These are phyloP conservation scores for Drosophila erecta DNA, from an alignment of 1,140 invertebrate species.

Conservation along the genomic window DNA sequence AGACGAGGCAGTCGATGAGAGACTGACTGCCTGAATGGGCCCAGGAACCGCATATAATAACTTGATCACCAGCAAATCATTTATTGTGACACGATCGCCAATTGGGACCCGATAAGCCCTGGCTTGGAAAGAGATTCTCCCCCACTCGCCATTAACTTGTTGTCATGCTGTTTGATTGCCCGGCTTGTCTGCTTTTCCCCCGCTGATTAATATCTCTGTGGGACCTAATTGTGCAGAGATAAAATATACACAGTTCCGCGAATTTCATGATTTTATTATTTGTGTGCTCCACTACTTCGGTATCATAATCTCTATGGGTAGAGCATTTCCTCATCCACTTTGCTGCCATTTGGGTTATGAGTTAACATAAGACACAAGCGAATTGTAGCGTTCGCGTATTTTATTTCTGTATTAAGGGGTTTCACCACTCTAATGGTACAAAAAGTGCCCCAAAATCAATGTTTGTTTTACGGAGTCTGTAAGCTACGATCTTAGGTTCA, in stretches of 20 bases:
- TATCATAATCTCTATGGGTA: conserved; percentile 14
- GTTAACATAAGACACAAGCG: conserved; percentile 7
- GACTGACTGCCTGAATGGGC: conserved; percentile 11
- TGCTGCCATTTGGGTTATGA: conserved; percentile 7
- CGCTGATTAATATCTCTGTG: background rate
- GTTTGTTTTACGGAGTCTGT: no score
- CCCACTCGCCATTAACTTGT: conserved; percentile 36
- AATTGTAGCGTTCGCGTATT: background rate
- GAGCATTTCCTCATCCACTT: conserved; percentile 24
- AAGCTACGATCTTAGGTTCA: no score
- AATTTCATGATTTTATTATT: conserved; percentile 29
- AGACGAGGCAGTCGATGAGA: conserved; percentile 33
- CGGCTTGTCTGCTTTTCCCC: background rate
- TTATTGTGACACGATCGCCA: conserved; percentile 76
- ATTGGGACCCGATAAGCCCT: conserved; percentile 31
- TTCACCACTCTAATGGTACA: background rate
- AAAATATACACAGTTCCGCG: conserved; percentile 15
- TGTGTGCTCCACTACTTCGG: conserved; percentile 1
- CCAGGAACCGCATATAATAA: conserved; percentile 67
- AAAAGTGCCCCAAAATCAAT: no score
- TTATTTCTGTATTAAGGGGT: background rate
- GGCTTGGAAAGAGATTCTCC: conserved; percentile 11
- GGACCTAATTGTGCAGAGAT: conserved; percentile 1
- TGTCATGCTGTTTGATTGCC: conserved; percentile 41
- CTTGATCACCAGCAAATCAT: conserved; percentile 75